Evolutionary conservation across 1,140 invertebrate species (phyloP).

Genomic region (Drosophila grimshawi): DNA sequence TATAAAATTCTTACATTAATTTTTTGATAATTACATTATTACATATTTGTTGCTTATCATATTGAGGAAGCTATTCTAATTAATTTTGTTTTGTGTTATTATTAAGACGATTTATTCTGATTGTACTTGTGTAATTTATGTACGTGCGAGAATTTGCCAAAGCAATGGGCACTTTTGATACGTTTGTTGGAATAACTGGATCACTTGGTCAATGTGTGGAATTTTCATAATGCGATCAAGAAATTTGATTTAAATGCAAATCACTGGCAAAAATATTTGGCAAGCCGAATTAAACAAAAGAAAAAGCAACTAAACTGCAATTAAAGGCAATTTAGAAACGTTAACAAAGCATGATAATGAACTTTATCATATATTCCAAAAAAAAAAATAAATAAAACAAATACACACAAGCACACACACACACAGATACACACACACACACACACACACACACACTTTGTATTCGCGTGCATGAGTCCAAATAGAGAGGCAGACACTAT

Average conservation of each 20-base stretch:
- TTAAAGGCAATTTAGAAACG: constrained; percentile 64
- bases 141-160: no score
- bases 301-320: constrained; percentile 40
- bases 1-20: no score
- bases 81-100: no score
- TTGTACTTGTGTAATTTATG: no score
- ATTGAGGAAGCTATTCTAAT: no score
- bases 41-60: no score
- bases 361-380: constrained; percentile 41
- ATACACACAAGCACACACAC: neutral
- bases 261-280: constrained; percentile 19
- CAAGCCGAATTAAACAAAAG: constrained; percentile 6
- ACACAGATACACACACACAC: no score
- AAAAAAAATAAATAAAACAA: constrained; percentile 1
- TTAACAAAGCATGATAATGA: constrained; percentile 58
- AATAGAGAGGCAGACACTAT: constrained; percentile 31
- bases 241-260: constrained; percentile 41
- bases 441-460: neutral
- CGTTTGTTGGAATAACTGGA: neutral
- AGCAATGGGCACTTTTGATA: neutral
- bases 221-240: constrained; percentile 9
- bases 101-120: no score
- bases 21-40: no score
- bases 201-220: neutral
- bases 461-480: constrained; percentile 3